Percentiles rank a stretch among this genome's conserved stretches.
Evolutionary conservation across 2,797 vertebrate genomes (phyloP).

Genomic region (Enoplosus armatus): DNA sequence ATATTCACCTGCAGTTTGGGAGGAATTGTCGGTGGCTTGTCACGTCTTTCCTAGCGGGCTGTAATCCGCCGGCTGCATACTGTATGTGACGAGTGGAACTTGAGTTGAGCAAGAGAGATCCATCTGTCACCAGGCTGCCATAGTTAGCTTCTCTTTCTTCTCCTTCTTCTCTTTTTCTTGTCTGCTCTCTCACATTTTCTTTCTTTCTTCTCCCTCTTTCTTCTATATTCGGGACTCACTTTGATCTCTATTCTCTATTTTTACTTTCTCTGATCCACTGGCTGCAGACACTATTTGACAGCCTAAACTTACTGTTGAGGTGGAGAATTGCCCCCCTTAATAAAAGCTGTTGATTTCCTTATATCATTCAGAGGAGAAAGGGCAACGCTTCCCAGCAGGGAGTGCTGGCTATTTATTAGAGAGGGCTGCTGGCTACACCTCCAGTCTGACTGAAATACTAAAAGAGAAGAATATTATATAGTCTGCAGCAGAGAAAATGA

Average conservation of each 20-base stretch:
- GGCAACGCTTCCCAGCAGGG: constrained; percentile 59
- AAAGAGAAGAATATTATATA: constrained; percentile 41
- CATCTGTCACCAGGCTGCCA: constrained; percentile 39
- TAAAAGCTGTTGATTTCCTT: constrained; percentile 61
- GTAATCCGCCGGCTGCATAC: constrained; percentile 47
- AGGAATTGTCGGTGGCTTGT: constrained; percentile 37
- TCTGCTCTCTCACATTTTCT: not conserved
- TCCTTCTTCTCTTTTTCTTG: not conserved
- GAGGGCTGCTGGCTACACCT: constrained; percentile 58
- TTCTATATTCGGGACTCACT: constrained; percentile 5
- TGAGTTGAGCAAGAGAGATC: constrained; percentile 21
- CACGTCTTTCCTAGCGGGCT: constrained; percentile 25
- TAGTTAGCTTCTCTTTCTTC: not conserved
- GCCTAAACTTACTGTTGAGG: constrained; percentile 42
- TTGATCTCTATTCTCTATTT: constrained; percentile 41
- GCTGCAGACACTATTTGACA: constrained; percentile 44
- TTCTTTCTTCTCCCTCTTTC: constrained; percentile 1
- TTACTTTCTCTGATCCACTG: constrained; percentile 38
- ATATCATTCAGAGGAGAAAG: constrained; percentile 48
- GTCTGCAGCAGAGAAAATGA: constrained; percentile 38
- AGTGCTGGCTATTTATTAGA: constrained; percentile 63
- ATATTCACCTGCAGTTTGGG: constrained; percentile 50
- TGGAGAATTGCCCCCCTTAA: constrained; percentile 43
- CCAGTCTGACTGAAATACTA: constrained; percentile 52
- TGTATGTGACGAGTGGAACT: constrained; percentile 23